Evolutionary conservation across 2,888 invertebrate species (phyloP).

Genomic region (Falcaria lacertinaria): DNA sequence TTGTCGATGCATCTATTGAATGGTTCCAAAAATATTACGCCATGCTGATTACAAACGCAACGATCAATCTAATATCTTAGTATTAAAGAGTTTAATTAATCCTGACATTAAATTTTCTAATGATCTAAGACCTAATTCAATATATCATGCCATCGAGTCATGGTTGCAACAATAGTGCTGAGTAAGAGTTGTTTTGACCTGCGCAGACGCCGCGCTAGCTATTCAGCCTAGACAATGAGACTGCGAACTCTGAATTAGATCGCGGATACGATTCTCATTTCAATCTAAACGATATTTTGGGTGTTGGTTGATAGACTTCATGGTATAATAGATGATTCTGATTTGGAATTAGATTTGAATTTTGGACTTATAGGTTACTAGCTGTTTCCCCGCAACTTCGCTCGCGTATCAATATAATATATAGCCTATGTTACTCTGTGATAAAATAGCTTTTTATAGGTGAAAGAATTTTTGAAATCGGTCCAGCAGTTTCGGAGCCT

Average conservation of each 20-base stretch:
- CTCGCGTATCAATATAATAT: too few species aligned
- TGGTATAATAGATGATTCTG: too few species aligned
- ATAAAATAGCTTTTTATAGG: too few species aligned
- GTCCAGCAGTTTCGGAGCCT: too few species aligned
- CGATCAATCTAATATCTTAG: neutral
- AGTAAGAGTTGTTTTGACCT: conserved; percentile 3
- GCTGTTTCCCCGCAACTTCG: too few species aligned
- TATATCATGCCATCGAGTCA: neutral
- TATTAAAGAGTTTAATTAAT: neutral
- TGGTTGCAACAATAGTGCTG: neutral
- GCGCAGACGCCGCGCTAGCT: conserved; percentile 2
- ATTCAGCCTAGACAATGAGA: conserved; percentile 1
- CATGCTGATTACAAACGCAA: neutral
- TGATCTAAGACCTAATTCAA: neutral
- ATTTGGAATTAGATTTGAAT: too few species aligned
- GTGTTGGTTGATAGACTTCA: conserved; percentile 1
- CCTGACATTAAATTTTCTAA: neutral
- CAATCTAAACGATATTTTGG: neutral
- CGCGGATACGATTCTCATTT: neutral
- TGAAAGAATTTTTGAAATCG: too few species aligned
- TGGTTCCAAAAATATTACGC: too few species aligned
- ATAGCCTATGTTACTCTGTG: too few species aligned
- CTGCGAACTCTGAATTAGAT: neutral
- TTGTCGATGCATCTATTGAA: too few species aligned
- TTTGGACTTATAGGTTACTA: too few species aligned